Evolutionary conservation across 2,797 vertebrate species (phyloP), one percentile per base, ranked within the genome.

Genomic region (Artibeus jamaicensis): DNA sequence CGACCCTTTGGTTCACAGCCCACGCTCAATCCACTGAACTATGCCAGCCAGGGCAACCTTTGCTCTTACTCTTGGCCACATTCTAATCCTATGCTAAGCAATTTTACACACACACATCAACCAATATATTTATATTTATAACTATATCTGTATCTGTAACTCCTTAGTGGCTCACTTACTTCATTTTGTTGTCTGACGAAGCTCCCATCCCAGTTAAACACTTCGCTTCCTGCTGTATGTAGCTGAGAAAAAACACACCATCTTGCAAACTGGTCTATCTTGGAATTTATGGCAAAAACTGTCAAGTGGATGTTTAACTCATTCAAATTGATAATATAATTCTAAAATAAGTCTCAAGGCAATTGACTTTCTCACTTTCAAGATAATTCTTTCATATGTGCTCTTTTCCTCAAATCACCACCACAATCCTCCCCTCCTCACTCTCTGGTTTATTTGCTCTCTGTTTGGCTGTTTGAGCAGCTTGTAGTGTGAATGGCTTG

Each of bases 351-450:
- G 21, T 50, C 67, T 32, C 48, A 70, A 87, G 44, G 29, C 81
- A 94, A 91, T 37, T 90, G 53, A 67, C 6, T 46, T 95, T 86
- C 50, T 77, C 24, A 53, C 65, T 91, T 91, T 82, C 46, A 74
- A 67, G 16, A 42, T 14, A 89, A 19, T 16, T n/a, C 12, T 59
- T 83, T 83, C 32, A 73, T 9, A 15, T 78, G 46, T 82, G 76
- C 74, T 86, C 21, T 48, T 92, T 39, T 92, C 67, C 24, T 84
- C 29, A 83, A 24, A 74, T 57, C 59, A 32, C 44, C 34, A n/a
- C 46, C 14, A 59, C 15, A 24, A 3, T 21, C 37, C 44, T 84
- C 24, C 16, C 15, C 18, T 34, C 26, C 18, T 53, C 14, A 79
- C 14, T 57, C n/a, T 82, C 57, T 81, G 46, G 15, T 46, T 68